Percentiles rank a stretch among this genome's conserved stretches.
Evolutionary conservation across 2,797 vertebrate genomes (phyloP).

Genomic region (Sus cebifrons): DNA sequence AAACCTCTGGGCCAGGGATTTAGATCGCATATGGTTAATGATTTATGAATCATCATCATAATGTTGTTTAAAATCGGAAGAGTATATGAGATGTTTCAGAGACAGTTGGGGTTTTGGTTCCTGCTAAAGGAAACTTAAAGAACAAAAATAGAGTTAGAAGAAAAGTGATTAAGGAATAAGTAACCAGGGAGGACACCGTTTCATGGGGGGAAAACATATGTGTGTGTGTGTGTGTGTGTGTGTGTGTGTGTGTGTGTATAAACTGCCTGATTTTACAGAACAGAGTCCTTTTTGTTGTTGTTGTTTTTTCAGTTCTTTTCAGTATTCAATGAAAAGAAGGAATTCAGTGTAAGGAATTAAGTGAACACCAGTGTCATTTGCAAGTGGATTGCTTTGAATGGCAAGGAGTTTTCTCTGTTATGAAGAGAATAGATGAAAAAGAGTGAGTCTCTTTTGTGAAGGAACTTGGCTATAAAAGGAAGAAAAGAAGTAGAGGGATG

Average conservation of each 20-base stretch:
- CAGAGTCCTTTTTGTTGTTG: background rate
- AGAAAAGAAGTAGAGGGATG: background rate
- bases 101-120: background rate
- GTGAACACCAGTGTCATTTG: background rate
- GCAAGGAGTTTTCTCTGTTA: background rate
- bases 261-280: background rate
- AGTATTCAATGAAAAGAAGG: background rate
- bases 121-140: background rate
- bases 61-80: background rate
- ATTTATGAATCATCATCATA: background rate
- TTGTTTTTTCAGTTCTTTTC: no score
- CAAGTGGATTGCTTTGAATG: background rate
- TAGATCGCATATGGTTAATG: background rate
- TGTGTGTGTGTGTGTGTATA: no score
- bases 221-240: no score
- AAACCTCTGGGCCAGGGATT: background rate
- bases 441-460: constrained; percentile 2
- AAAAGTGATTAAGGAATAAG: constrained; percentile 8
- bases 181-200: background rate
- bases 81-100: background rate
- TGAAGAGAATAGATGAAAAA: background rate
- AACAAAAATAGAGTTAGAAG: background rate
- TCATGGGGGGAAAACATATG: no score
- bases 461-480: background rate
- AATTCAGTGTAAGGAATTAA: background rate